Evolutionary conservation across 2,888 invertebrate genomes (phyloP).

Genomic region (Pammene aurita): DNA sequence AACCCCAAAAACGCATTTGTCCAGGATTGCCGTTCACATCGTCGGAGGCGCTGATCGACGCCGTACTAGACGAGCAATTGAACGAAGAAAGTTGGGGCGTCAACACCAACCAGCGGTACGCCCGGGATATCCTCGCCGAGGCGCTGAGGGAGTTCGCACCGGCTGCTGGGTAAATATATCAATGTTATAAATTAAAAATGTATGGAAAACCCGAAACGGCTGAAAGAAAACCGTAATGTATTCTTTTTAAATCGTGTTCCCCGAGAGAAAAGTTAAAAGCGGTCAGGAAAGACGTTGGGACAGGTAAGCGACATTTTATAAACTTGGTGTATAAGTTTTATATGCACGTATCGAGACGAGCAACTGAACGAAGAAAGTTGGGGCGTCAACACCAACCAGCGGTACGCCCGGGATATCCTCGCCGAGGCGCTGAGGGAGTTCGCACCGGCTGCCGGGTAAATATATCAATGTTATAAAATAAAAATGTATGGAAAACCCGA

Average conservation of each 20-base stretch:
- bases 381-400: conserved; percentile 66
- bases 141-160: conserved; percentile 64
- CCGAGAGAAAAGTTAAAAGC: too few species aligned
- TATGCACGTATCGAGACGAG: too few species aligned
- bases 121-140: conserved; percentile 68
- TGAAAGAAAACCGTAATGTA: too few species aligned
- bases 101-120: conserved; percentile 63
- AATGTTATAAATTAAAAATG: too few species aligned
- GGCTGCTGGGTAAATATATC: conserved; percentile 53
- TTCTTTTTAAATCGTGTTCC: too few species aligned
- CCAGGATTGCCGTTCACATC: conserved; percentile 85
- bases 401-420: conserved; percentile 68
- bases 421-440: conserved; percentile 62
- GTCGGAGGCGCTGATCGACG: conserved; percentile 88
- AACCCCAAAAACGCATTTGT: too few species aligned
- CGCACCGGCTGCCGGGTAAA: conserved; percentile 59
- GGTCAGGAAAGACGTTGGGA: too few species aligned
- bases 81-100: conserved; percentile 83
- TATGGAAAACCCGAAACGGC: too few species aligned
- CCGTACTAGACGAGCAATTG: conserved; percentile 87
- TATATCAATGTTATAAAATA: too few species aligned
- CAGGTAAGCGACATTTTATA: too few species aligned
- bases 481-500: too few species aligned
- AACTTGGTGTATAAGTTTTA: too few species aligned
- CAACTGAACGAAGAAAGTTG: conserved; percentile 85